These are phyloP conservation scores for Gallinago nigripennis DNA, from an alignment of 2,797 vertebrate species.

Conservation along the genomic window DNA sequence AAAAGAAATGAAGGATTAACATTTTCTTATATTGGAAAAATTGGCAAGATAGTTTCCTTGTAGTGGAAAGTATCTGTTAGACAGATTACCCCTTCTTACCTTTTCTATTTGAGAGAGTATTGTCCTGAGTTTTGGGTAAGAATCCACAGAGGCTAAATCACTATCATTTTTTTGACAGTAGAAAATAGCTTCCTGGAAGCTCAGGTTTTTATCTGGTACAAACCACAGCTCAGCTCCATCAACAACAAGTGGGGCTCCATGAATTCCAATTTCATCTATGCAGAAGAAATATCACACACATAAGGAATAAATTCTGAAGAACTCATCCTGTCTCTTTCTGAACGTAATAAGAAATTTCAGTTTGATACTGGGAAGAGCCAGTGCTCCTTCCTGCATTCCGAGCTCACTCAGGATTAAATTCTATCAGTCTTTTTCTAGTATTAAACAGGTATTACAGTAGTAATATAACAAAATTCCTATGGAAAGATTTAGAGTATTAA, in stretches of 20 bases:
- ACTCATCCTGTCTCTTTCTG: background rate
- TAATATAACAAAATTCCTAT: background rate
- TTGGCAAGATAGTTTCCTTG: background rate
- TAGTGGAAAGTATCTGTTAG: background rate
- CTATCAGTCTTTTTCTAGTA: background rate
- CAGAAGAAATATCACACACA: background rate
- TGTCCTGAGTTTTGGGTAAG: conserved; percentile 64
- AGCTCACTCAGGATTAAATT: background rate
- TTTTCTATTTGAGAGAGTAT: conserved; percentile 80
- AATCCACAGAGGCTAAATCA: conserved; percentile 81
- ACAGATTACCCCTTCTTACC: conserved; percentile 56
- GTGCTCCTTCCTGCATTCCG: background rate
- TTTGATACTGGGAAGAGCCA: background rate
- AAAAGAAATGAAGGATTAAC: background rate
- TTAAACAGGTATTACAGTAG: background rate
- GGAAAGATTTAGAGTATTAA: background rate
- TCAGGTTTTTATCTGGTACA: conserved; percentile 79
- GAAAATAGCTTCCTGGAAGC: conserved; percentile 83
- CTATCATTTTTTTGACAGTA: conserved; percentile 86
- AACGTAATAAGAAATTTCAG: background rate
- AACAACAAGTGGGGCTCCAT: conserved; percentile 82
- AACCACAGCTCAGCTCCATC: conserved; percentile 94
- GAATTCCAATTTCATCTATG: conserved; percentile 78
- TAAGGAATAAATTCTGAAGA: background rate
- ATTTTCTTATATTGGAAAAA: background rate